Base-by-base conservation (phyloP, 2,113 vertebrate genomes). In the Procavia capensis region DNA sequence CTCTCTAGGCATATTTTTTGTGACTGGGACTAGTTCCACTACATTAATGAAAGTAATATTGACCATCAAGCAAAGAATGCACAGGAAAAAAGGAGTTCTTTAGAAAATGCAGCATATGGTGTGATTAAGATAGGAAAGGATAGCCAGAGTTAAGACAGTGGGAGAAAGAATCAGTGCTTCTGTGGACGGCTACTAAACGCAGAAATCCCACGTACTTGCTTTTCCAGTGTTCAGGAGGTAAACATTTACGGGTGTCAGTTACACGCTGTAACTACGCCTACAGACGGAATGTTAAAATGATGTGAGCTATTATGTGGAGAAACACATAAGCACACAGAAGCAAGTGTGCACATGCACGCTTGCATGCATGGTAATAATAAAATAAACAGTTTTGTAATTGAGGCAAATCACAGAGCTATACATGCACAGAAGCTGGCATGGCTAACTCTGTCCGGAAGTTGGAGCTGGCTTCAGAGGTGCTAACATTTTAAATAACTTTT, bases 401-500 rank as follows among this genome's bases (percentile, higher is more conserved):
- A 88, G 31, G 76, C 19, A 17, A 36, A 22, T 85, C 66, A 61
- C 41, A 50, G 2, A 16, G 3, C 24, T 3, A 6, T 41, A 17
- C 3, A 13, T 9, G 2, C 4, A 22, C 29, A 63, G 39, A 86
- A 74, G 31, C 34, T 68, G 45, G 11, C 45, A 17, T 31, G 31
- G 43, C 5, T 41, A 9, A 10, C 31, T 79, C 57, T 72, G 17
- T 16, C 9, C 31, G n/a, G 4, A 57, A 2, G 5, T 1, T 76
- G 36, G 41, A 7, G 14, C 63, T 93, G 29, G 1, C 19, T 16
- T 90, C 5, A 80, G 7, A 6, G 5, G 2, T 34, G n/a, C 66
- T 70, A 75, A 79, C 8, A 25, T 66, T 92, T 76, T 82, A n/a
- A 75, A 14, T 84, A 43, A 5, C 20, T 83, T 83, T 91, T n/a